Conservation (phyloP, 2,113 vertebrate genomes). For the Notiomystis cincta region DNA sequence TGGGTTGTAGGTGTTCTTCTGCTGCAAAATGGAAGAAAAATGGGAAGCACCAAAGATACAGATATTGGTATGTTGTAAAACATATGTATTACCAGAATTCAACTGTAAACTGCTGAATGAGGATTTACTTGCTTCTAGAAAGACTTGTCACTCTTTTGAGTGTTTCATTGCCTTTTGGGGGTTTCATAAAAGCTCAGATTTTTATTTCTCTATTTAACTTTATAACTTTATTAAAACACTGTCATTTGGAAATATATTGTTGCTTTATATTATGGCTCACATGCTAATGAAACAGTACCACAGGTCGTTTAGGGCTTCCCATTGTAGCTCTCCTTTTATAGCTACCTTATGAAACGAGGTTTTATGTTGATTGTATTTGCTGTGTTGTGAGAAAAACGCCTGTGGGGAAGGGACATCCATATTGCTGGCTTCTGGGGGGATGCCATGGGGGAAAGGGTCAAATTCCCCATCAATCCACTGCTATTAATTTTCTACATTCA, state of each 20-base stretch:
- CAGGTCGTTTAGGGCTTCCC: neutral
- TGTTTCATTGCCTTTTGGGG: constrained; percentile 34
- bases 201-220: constrained; percentile 46
- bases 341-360: neutral
- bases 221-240: constrained; percentile 39
- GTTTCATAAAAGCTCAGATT: constrained; percentile 1
- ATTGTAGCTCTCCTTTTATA: neutral
- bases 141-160: neutral
- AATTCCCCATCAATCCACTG: neutral
- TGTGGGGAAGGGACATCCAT: neutral
- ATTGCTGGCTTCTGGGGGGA: neutral
- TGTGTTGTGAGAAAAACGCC: neutral
- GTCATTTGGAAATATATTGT: neutral
- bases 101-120: constrained; percentile 33
- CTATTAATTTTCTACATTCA: neutral
- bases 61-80: neutral
- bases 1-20: constrained; percentile 49
- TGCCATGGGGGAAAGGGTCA: neutral
- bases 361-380: neutral
- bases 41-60: constrained; percentile 28
- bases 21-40: constrained; percentile 55
- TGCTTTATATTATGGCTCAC: neutral
- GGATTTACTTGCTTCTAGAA: constrained; percentile 39
- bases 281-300: constrained; percentile 36
- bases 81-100: constrained; percentile 47